phyloP scores from a whole-genome alignment of 2,888 invertebrate species.

The Tethea ocularis region DNA sequence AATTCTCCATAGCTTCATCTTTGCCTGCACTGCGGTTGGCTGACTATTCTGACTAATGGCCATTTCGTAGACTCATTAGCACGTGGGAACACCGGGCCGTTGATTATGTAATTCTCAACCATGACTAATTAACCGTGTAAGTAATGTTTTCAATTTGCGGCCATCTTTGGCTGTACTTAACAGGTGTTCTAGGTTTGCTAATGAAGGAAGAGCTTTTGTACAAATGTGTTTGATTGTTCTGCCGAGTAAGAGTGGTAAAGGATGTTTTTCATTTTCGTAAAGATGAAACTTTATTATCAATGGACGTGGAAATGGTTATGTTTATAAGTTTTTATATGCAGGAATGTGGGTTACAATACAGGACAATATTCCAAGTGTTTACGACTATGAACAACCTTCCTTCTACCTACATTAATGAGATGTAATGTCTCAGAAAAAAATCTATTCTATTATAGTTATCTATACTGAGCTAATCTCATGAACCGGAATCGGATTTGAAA shows the following conservation, averaged over 20 bases:
- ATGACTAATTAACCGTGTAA: background rate
- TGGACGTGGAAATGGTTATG: background rate
- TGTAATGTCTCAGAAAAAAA: too few relatives aligned
- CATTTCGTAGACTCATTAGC: conserved; percentile 7
- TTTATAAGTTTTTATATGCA: too few relatives aligned
- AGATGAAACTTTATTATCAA: background rate
- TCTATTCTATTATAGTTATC: too few relatives aligned
- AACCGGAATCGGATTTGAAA: too few relatives aligned
- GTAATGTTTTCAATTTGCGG: background rate
- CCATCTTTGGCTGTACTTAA: background rate
- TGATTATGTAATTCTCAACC: conserved; percentile 5
- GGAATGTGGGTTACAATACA: too few relatives aligned
- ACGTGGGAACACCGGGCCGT: conserved; percentile 6
- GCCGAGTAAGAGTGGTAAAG: background rate
- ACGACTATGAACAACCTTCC: too few relatives aligned
- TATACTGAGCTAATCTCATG: too few relatives aligned
- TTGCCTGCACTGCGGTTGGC: background rate
- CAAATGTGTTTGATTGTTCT: background rate
- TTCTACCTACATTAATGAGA: too few relatives aligned
- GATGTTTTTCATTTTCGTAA: background rate
- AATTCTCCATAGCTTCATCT: background rate
- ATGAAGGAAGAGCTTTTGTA: background rate
- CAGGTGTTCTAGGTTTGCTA: background rate
- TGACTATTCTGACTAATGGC: conserved; percentile 7
- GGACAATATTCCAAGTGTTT: too few relatives aligned